Base-by-base conservation (phyloP, 2,113 vertebrate genomes). In the Mungos mungo region DNA sequence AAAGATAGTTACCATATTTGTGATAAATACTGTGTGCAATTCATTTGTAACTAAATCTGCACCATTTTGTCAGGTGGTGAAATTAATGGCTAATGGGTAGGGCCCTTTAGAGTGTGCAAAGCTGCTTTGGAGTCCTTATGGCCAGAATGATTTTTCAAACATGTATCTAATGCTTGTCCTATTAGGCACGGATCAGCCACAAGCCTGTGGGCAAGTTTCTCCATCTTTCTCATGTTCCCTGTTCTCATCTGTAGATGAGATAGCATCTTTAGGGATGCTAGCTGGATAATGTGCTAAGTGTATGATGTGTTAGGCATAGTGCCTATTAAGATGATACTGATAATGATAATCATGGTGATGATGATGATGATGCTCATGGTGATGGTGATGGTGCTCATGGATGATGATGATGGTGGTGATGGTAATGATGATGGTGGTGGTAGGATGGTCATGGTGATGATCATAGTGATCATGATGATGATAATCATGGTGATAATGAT, bases 141-240 rank as follows among this genome's bases (percentile, higher is more conserved):
- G 15, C 12, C 33, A 66, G 23, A 74, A 12, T 12, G 5, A 50
- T 2, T 63, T 45, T 33, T 33, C 25, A 19, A 80, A 50, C 12
- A 0, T 29, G 38, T 18, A 33, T 4, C 5, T 7, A 4, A 65
- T 7, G 3, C 7, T 3, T 4, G 3, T 27, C 11, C 29, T 35
- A 4, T 29, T 8, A 7, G 57, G 29, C 41, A 60, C 2, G 25
- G 15, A 45, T 81, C 21, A 19, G 25, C 21, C 16, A 1, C 16
- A 45, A 38, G 29, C 0, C 16, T 3, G 10, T 57, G 29, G 57
- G 45, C 2, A 5, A 14, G 7, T 14, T 33, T 79, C 60, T 33
- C 33, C 8, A 1, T 0, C 2, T 6, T 52, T 27, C 15, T 1
- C 1, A 6, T 19, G 80, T 8, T 0, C 3, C 2, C 3, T 0